Base-by-base conservation (phyloP, 2,113 vertebrate species). In the Tympanuchus pallidicinctus region DNA sequence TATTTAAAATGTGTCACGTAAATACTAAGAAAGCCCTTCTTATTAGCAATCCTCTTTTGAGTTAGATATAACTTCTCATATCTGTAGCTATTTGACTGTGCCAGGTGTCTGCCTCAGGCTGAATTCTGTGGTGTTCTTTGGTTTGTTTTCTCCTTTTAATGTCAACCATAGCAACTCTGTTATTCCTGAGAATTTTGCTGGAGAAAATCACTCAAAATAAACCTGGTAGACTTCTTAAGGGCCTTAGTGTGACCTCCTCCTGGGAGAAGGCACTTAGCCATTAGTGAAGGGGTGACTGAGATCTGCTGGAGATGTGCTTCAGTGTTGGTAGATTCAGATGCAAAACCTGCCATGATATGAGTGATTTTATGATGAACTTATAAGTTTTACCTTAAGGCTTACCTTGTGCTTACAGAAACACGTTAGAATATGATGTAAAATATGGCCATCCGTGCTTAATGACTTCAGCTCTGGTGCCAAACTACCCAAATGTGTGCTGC, bases 71-170 rank as follows among this genome's bases (percentile, higher is more conserved):
- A 59, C 56, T 94, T 93, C 71, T 90, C 36, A 38, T 88, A 70
- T 56, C 93, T 74, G 11, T 54, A 87, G 57, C 70, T 60, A 73
- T 95, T 92, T 93, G 57, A 93, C 43, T 1, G 2, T 79, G 81
- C 89, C 77, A 92, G 92, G 63, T 96, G 89, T 93, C 84, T 82
- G 91, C 95, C 92, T 96, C 63, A 79, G 96, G 96, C 56, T 7
- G 67, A 86, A 89, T 92, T 94, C 89, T 92, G 65, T 96, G 93
- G 91, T 59, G 50, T 74, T 88, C 61, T 67, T 19, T 42, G 45
- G 75, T 60, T 74, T 80, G 48, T 77, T 45, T 74, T 43, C 3
- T 6, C 12, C 6, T 88, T 94, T 91, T 95, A 94, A 89, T 85
- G 92, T 77, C 94, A 96, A 56, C 89, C 85, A 89, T 81, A 88